These are phyloP conservation scores for Coenobita brevimanus DNA, from an alignment of 1,140 invertebrate genomes.

Conservation along the genomic window DNA sequence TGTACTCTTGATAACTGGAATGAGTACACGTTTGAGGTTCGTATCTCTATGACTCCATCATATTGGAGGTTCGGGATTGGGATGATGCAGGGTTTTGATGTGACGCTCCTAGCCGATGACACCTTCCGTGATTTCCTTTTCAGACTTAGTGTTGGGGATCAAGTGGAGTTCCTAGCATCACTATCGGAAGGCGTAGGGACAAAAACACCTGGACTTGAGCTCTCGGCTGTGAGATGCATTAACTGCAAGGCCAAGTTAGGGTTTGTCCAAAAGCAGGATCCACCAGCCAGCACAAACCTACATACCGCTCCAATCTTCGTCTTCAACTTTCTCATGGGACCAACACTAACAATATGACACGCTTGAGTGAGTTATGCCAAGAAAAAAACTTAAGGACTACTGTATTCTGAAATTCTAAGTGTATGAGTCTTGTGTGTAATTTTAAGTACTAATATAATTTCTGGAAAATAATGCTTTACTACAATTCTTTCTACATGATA, in stretches of 20 bases:
- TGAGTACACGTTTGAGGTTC: conserved; percentile 46
- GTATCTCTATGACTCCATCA: conserved; percentile 43
- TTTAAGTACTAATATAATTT: too few species aligned
- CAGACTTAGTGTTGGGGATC: conserved; percentile 32
- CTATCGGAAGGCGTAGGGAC: conserved; percentile 48
- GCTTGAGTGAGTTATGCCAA: neutral
- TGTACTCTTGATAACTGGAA: conserved; percentile 60
- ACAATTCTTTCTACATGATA: too few species aligned
- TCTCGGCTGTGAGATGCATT: conserved; percentile 31
- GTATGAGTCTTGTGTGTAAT: too few species aligned
- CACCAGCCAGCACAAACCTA: neutral
- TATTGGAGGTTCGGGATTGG: conserved; percentile 57
- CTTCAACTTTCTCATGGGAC: conserved; percentile 48
- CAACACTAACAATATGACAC: conserved; percentile 33
- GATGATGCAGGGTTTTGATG: conserved; percentile 10
- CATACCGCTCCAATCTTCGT: neutral
- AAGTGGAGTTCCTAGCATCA: conserved; percentile 54
- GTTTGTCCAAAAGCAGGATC: neutral
- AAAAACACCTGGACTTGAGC: neutral
- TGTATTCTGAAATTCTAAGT: too few species aligned
- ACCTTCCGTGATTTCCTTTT: conserved; percentile 35
- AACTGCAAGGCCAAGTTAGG: conserved; percentile 25
- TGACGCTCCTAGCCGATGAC: conserved; percentile 27
- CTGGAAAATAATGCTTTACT: too few species aligned
- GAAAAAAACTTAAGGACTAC: too few species aligned